phyloP scores from a whole-genome alignment of 2,113 vertebrate species.

The Engraulis encrasicolus region DNA sequence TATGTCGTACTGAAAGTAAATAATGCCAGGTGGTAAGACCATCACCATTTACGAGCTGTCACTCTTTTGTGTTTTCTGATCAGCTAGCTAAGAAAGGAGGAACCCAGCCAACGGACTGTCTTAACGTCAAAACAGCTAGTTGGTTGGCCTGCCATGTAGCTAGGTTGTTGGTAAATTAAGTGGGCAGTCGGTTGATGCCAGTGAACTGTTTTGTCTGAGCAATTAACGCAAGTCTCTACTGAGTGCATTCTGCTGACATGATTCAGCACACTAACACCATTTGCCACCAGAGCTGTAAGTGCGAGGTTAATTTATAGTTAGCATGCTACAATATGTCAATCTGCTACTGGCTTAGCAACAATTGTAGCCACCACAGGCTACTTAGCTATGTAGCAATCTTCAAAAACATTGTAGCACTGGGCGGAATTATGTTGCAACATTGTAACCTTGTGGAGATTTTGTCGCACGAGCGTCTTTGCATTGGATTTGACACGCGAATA shows the following conservation, averaged over 20 bases:
- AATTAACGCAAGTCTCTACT: background rate
- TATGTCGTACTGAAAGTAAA: background rate
- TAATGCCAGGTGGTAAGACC: background rate
- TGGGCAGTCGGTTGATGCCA: background rate
- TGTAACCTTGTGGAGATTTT: background rate
- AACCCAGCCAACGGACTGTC: background rate
- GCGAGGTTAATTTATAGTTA: background rate
- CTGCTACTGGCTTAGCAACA: background rate
- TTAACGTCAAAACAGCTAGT: slow-evolving; percentile 9
- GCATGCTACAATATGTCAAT: background rate
- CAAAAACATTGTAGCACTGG: background rate
- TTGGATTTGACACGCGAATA: background rate
- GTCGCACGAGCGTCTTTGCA: background rate
- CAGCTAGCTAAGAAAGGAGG: background rate
- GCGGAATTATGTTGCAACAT: background rate
- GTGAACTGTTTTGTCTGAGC: background rate
- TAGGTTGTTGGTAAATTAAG: background rate
- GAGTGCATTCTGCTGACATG: background rate
- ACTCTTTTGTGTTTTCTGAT: slow-evolving; percentile 8
- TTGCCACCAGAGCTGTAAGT: background rate
- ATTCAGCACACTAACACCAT: background rate
- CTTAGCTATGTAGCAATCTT: background rate
- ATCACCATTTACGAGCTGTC: background rate
- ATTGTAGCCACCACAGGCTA: background rate
- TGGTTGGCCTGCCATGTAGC: background rate